phyloP scores from a whole-genome alignment of 1,140 invertebrate genomes.

The Ectropis grisescens region DNA sequence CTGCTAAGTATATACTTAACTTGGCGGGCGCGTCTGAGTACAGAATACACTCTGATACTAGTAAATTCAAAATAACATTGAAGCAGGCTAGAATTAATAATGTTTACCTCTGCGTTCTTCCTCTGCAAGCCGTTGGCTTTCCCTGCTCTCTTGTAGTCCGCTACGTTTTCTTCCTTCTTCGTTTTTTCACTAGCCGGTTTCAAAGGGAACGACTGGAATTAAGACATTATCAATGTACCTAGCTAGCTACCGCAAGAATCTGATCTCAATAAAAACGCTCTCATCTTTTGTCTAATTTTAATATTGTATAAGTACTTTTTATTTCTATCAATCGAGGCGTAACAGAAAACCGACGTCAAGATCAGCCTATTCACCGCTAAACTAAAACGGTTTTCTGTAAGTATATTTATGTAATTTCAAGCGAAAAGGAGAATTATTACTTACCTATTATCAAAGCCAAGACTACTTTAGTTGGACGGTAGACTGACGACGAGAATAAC shows the following conservation, averaged over 20 bases:
- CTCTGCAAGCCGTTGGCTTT: slow-evolving; percentile 37
- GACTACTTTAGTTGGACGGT: too few species aligned
- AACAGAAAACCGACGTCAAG: neutral
- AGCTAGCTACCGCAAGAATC: neutral
- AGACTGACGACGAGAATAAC: too few species aligned
- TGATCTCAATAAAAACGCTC: too few species aligned
- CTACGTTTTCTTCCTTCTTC: slow-evolving; percentile 3
- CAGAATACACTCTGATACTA: too few species aligned
- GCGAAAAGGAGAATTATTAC: too few species aligned
- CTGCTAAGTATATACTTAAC: too few species aligned
- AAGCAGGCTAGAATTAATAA: too few species aligned
- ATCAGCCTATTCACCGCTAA: neutral
- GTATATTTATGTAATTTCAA: too few species aligned
- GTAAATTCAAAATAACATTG: too few species aligned
- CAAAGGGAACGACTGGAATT: slow-evolving; percentile 4
- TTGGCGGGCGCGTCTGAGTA: too few species aligned
- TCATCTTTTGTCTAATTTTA: too few species aligned
- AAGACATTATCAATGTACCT: neutral
- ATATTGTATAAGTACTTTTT: neutral
- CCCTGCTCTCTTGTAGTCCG: slow-evolving; percentile 25
- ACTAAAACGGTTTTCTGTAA: neutral
- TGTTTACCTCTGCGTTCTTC: slow-evolving; percentile 10
- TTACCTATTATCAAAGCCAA: too few species aligned
- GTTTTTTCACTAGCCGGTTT: slow-evolving; percentile 3
- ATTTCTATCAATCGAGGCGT: neutral